These are phyloP conservation scores for Ormyrus labotus DNA, from an alignment of 2,888 invertebrate species.

Conservation along the genomic window DNA sequence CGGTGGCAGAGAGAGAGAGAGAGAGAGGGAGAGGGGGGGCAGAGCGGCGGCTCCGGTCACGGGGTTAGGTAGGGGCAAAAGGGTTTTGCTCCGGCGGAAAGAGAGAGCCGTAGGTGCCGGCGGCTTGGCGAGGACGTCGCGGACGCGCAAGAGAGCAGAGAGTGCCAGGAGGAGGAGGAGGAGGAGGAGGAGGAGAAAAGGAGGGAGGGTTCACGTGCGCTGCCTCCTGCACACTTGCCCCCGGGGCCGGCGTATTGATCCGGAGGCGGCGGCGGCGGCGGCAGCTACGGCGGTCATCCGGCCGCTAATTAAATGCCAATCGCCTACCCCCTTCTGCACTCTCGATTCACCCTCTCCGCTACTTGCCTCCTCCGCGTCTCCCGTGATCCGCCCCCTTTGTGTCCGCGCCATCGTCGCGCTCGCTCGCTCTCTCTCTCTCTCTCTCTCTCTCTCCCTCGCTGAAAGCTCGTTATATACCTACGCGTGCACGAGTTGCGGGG, in stretches of 20 bases:
- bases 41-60: conserved; percentile 60
- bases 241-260: conserved; percentile 75
- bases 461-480: conserved; percentile 26
- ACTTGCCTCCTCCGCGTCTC: conserved; percentile 45
- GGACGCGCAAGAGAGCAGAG: conserved; percentile 54
- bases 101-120: conserved; percentile 45
- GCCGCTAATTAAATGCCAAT: conserved; percentile 76
- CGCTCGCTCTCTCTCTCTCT: conserved; percentile 32
- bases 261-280: conserved; percentile 72
- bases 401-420: conserved; percentile 54
- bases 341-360: conserved; percentile 70
- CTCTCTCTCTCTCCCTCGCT: conserved; percentile 25
- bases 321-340: conserved; percentile 69
- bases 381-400: conserved; percentile 67
- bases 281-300: conserved; percentile 70
- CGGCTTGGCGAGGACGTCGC: conserved; percentile 24
- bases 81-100: conserved; percentile 53
- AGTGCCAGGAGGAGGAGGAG: conserved; percentile 48
- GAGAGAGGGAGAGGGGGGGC: conserved; percentile 57
- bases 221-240: conserved; percentile 74
- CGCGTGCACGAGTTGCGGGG: not conserved
- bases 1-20: conserved; percentile 53
- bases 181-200: conserved; percentile 59
- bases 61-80: conserved; percentile 64
- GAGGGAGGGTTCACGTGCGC: conserved; percentile 65